Conservation (phyloP, 2,888 invertebrate species). For the Acholoe squamosa region DNA sequence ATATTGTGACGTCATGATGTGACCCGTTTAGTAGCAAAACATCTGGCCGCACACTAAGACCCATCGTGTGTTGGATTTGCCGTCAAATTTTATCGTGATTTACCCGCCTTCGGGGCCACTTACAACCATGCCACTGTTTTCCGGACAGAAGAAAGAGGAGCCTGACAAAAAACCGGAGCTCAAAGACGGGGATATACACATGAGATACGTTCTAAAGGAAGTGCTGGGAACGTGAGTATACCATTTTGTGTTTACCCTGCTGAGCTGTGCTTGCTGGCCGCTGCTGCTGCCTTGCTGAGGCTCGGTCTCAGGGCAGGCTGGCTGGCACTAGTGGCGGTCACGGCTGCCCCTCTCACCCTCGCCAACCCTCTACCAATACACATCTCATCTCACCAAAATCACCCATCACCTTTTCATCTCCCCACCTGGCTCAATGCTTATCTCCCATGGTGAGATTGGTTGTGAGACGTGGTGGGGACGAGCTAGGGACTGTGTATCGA, state of each 20-base stretch:
- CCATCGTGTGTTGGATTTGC: neutral
- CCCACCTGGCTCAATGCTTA: too few species aligned
- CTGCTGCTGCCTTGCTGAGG: neutral
- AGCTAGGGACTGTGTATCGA: too few species aligned
- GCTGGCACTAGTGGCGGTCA: too few species aligned
- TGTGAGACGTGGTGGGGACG: too few species aligned
- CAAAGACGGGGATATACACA: slow-evolving; percentile 65
- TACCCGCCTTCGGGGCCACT: neutral
- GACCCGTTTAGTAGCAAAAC: slow-evolving; percentile 61
- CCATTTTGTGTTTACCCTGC: neutral
- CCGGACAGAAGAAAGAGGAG: slow-evolving; percentile 37
- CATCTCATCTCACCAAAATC: too few species aligned
- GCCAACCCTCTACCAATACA: too few species aligned
- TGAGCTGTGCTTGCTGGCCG: neutral
- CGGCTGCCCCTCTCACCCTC: neutral
- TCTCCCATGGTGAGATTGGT: too few species aligned
- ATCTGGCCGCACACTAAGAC: slow-evolving; percentile 4
- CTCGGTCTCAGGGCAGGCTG: neutral
- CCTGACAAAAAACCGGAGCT: slow-evolving; percentile 42
- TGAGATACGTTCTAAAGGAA: slow-evolving; percentile 70
- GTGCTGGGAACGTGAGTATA: slow-evolving; percentile 70
- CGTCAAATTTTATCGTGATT: neutral
- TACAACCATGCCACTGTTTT: slow-evolving; percentile 34
- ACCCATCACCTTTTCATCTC: too few species aligned
- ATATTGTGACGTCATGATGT: slow-evolving; percentile 60